Evolutionary conservation across 64 coral and sea anemone genomes (phyloP).

Genomic region (Montipora sp.): DNA sequence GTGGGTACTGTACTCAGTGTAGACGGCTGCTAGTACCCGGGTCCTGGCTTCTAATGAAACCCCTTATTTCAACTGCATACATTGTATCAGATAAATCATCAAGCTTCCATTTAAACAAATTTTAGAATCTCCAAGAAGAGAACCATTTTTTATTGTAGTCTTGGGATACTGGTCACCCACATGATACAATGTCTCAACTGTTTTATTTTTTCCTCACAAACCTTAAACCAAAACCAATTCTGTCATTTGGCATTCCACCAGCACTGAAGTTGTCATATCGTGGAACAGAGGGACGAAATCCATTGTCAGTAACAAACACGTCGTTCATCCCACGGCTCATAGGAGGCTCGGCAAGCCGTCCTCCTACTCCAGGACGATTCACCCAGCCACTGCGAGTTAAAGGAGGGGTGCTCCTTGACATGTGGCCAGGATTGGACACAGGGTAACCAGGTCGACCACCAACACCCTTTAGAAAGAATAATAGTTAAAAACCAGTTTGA

Average conservation of each 20-base stretch:
- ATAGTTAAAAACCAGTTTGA: neutral
- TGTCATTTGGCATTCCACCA: slow-evolving; percentile 50
- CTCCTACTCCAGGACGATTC: slow-evolving; percentile 46
- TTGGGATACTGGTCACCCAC: too few relatives aligned
- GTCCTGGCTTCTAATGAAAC: too few relatives aligned
- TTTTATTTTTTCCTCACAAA: neutral
- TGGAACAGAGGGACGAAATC: slow-evolving; percentile 49
- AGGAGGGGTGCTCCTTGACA: slow-evolving; percentile 75
- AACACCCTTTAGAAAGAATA: neutral
- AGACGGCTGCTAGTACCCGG: too few relatives aligned
- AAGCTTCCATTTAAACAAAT: too few relatives aligned
- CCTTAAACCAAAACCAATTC: slow-evolving; percentile 72
- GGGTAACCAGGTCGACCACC: slow-evolving; percentile 37
- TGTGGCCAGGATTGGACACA: slow-evolving; percentile 1
- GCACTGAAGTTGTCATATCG: slow-evolving; percentile 65
- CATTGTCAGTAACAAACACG: slow-evolving; percentile 88
- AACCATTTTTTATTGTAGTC: too few relatives aligned
- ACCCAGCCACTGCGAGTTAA: slow-evolving; percentile 64
- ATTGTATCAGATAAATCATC: too few relatives aligned
- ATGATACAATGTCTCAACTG: too few relatives aligned
- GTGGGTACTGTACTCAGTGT: too few relatives aligned
- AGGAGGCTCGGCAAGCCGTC: slow-evolving; percentile 29
- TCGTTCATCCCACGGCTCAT: slow-evolving; percentile 83
- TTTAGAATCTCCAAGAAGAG: too few relatives aligned
- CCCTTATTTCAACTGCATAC: too few relatives aligned